These are phyloP conservation scores for Gnathonemus longibarbis DNA, from an alignment of 2,113 vertebrate species.

Conservation along the genomic window DNA sequence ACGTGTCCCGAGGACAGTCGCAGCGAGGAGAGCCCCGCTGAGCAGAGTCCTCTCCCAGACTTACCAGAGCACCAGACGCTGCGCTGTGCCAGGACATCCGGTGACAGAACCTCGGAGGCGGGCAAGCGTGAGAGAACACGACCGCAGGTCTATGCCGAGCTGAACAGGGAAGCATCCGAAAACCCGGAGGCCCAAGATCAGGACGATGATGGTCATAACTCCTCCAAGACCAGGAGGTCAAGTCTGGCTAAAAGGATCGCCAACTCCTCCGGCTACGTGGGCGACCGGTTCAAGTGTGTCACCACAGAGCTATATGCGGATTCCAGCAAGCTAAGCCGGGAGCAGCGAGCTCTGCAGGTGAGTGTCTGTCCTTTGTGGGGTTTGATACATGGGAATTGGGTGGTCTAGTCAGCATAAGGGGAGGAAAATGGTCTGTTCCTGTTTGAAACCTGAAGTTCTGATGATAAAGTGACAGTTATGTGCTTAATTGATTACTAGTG, in stretches of 20 bases:
- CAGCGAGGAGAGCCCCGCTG: constrained; percentile 38
- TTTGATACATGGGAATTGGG: not conserved
- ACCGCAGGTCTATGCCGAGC: not conserved
- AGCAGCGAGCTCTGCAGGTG: constrained; percentile 97
- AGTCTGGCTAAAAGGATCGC: constrained; percentile 90
- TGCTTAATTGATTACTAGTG: not conserved
- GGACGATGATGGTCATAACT: not conserved
- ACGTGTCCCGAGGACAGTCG: constrained; percentile 26
- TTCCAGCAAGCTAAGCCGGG: constrained; percentile 94
- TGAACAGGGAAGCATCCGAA: constrained; percentile 20
- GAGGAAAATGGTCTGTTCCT: not conserved
- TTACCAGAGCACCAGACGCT: constrained; percentile 53
- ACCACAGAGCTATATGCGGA: constrained; percentile 97
- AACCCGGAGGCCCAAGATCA: constrained; percentile 14
- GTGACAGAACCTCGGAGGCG: constrained; percentile 34
- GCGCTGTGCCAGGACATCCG: constrained; percentile 54
- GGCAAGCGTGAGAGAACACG: constrained; percentile 26
- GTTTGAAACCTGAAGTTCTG: not conserved
- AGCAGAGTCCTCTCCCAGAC: constrained; percentile 44
- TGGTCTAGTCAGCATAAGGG: not conserved
- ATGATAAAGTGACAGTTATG: not conserved
- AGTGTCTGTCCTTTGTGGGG: constrained; percentile 47
- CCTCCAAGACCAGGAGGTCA: constrained; percentile 65
- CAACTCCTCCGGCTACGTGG: constrained; percentile 94
- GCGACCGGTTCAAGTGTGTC: constrained; percentile 96